Evolutionary conservation across 2,797 vertebrate species (phyloP).

Genomic region (Etheostoma nigrum): DNA sequence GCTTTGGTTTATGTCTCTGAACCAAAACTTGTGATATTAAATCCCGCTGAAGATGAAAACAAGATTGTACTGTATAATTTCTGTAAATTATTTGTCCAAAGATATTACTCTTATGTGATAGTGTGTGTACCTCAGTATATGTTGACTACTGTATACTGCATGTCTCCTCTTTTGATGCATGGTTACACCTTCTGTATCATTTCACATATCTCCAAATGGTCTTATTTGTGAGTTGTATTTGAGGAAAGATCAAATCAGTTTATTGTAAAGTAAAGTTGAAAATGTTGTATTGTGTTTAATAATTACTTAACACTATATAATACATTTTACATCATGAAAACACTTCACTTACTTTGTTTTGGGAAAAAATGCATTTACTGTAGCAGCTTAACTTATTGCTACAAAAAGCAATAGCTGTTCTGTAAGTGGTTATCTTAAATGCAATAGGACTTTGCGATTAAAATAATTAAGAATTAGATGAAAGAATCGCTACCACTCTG

Average conservation of each 20-base stretch:
- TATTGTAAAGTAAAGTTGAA: not conserved
- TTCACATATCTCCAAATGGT: not conserved
- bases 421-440: not conserved
- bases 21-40: not conserved
- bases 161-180: not conserved
- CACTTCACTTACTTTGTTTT: slow-evolving; percentile 6
- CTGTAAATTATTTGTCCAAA: not conserved
- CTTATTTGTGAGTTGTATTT: not conserved
- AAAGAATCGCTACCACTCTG: no score
- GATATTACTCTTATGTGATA: not conserved
- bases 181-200: not conserved
- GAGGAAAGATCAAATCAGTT: not conserved
- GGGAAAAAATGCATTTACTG: not conserved
- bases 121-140: not conserved
- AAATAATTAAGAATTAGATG: not conserved
- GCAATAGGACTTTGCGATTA: not conserved
- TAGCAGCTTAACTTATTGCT: not conserved
- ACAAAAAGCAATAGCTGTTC: not conserved
- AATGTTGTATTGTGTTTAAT: not conserved
- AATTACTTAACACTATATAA: not conserved
- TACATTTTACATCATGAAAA: not conserved
- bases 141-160: not conserved
- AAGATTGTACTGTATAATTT: not conserved
- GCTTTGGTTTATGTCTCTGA: not conserved
- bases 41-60: not conserved